A percentile compares a stretch with the other conserved stretches of the same genome.
phyloP scores from a whole-genome alignment of 92 coral and sea anemone species.

The Epizoanthus rinbou region DNA sequence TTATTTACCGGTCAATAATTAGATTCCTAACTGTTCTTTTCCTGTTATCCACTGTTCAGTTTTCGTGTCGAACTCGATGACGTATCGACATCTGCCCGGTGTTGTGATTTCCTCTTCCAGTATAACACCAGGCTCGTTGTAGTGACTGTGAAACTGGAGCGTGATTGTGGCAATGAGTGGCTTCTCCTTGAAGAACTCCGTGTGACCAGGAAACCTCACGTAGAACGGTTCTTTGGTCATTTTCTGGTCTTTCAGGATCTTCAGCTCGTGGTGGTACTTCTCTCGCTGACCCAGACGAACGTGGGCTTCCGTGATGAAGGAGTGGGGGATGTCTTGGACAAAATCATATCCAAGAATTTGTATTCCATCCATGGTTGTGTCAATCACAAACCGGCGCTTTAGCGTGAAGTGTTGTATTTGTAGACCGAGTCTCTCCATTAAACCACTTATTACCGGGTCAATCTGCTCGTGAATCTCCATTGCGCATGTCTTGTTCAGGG shows the following conservation, averaged over 20 bases:
- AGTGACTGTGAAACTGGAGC: constrained; percentile 72
- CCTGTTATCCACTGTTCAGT: constrained; percentile 58
- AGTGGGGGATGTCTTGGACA: constrained; percentile 67
- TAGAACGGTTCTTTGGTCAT: constrained; percentile 66
- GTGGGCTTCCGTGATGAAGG: constrained; percentile 61
- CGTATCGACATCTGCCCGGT: constrained; percentile 61
- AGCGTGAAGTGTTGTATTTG: constrained; percentile 60
- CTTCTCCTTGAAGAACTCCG: constrained; percentile 37
- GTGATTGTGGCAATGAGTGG: constrained; percentile 50
- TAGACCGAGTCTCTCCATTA: constrained; percentile 55
- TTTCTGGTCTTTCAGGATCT: constrained; percentile 51
- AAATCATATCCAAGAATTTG: constrained; percentile 72
- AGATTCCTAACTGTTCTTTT: constrained; percentile 17
- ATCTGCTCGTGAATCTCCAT: constrained; percentile 62
- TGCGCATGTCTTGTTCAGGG: constrained; percentile 52
- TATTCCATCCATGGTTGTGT: constrained; percentile 50
- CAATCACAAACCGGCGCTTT: constrained; percentile 71
- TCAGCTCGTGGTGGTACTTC: constrained; percentile 32
- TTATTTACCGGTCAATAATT: background rate
- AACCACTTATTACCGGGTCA: constrained; percentile 51
- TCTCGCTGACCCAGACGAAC: constrained; percentile 53
- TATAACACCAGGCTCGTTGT: constrained; percentile 63
- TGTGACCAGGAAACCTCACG: constrained; percentile 46
- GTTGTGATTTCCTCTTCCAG: constrained; percentile 42
- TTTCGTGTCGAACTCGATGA: constrained; percentile 53